Percentiles rank a stretch among this genome's conserved stretches.
Conservation (phyloP, 2,888 invertebrate species). For the Sericinus montela region DNA sequence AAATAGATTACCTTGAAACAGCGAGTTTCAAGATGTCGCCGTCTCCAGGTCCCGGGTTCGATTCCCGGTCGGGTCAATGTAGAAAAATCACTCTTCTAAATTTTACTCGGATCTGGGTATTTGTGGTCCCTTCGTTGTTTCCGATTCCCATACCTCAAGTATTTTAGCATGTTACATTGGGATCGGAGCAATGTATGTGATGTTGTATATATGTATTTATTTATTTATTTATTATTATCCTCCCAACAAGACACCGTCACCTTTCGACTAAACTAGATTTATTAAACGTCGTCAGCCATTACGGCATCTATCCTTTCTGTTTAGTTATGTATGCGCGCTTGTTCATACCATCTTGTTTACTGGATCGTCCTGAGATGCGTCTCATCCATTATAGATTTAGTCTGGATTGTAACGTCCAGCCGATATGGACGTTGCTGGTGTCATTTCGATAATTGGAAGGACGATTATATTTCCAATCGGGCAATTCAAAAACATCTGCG, state of each 20-base stretch:
- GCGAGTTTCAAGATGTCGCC: too few relatives aligned
- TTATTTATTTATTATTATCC: too few relatives aligned
- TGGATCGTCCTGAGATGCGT: slow-evolving; percentile 66
- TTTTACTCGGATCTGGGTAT: too few relatives aligned
- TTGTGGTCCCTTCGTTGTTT: too few relatives aligned
- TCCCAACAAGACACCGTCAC: too few relatives aligned
- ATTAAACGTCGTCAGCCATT: slow-evolving; percentile 46
- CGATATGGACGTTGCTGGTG: slow-evolving; percentile 54
- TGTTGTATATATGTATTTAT: too few relatives aligned
- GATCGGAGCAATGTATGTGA: too few relatives aligned
- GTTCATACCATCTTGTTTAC: slow-evolving; percentile 71
- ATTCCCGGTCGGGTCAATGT: too few relatives aligned
- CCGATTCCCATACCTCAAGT: too few relatives aligned
- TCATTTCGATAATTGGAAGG: slow-evolving; percentile 76
- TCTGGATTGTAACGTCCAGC: slow-evolving; percentile 57
- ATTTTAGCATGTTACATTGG: too few relatives aligned
- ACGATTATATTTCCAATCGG: slow-evolving; percentile 51
- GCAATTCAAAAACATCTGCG: slow-evolving; percentile 63
- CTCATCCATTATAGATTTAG: slow-evolving; percentile 78
- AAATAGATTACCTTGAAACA: slow-evolving; percentile 69
- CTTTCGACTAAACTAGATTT: slow-evolving; percentile 32
- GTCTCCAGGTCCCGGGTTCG: too few relatives aligned
- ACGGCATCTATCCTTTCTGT: slow-evolving; percentile 36
- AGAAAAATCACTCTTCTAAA: too few relatives aligned
- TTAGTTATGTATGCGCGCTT: slow-evolving; percentile 60